Evolutionary conservation across 2,797 vertebrate species (phyloP).

Genomic region (Phalloptychus januarius): DNA sequence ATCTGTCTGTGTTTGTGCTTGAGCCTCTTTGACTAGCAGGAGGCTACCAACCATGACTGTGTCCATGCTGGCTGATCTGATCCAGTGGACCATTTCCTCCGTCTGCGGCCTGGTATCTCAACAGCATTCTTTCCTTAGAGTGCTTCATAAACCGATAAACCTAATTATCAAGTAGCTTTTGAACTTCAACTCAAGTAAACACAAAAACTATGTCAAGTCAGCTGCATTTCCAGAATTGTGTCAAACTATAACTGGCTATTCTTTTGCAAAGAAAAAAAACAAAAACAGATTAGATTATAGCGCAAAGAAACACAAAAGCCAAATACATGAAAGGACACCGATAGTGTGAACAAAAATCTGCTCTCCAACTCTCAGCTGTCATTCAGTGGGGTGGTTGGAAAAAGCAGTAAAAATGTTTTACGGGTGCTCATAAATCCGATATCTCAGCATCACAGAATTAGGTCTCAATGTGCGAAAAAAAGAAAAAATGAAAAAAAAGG

Average conservation of each 20-base stretch:
- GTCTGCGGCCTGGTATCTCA: constrained; percentile 44
- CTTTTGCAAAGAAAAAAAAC: not conserved
- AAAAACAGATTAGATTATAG: constrained; percentile 4
- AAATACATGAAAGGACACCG: constrained; percentile 27
- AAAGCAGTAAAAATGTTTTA: constrained; percentile 83
- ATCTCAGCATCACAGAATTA: constrained; percentile 86
- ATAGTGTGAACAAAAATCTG: constrained; percentile 38
- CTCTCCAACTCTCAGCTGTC: constrained; percentile 36
- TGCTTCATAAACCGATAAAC: constrained; percentile 4
- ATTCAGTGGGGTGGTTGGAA: constrained; percentile 73
- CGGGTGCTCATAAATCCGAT: constrained; percentile 86
- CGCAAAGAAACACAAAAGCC: constrained; percentile 30
- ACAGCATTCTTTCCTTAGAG: constrained; percentile 6
- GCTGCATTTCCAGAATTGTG: constrained; percentile 17
- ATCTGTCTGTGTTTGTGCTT: constrained; percentile 62
- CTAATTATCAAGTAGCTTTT: constrained; percentile 4
- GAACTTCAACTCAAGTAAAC: constrained; percentile 4
- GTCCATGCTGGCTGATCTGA: constrained; percentile 60
- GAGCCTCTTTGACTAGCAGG: constrained; percentile 49
- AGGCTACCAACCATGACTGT: constrained; percentile 62
- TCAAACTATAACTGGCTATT: constrained; percentile 11
- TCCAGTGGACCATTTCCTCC: constrained; percentile 61
- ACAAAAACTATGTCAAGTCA: constrained; percentile 17
- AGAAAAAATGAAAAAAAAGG: constrained; percentile 50
- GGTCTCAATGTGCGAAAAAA: constrained; percentile 74